These are phyloP conservation scores for Oryzias sinensis DNA, from an alignment of 2,797 vertebrate genomes.

Conservation along the genomic window DNA sequence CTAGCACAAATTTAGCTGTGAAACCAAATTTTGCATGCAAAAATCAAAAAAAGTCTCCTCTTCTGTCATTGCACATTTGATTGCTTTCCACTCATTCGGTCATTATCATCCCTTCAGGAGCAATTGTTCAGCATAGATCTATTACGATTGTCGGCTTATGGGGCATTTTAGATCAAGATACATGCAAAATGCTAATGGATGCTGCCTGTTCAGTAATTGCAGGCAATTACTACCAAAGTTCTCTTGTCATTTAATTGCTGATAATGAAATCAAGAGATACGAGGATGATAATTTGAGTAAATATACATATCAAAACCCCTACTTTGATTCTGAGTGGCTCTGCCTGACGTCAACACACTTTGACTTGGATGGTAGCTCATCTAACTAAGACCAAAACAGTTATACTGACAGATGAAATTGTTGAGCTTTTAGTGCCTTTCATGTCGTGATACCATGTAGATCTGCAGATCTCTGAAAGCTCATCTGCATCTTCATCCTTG, in stretches of 20 bases:
- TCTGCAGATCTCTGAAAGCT: slow-evolving; percentile 6
- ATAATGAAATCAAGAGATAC: slow-evolving; percentile 65
- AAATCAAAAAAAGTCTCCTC: slow-evolving; percentile 11
- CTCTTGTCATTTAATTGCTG: slow-evolving; percentile 72
- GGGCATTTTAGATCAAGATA: slow-evolving; percentile 58
- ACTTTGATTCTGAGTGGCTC: slow-evolving; percentile 42
- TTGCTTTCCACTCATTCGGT: slow-evolving; percentile 44
- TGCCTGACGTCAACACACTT: slow-evolving; percentile 51
- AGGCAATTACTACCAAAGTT: slow-evolving; percentile 75
- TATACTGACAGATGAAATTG: neutral
- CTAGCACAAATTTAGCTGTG: neutral
- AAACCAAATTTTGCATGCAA: neutral
- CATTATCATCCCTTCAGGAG: slow-evolving; percentile 54
- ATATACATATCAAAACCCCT: slow-evolving; percentile 73
- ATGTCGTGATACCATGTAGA: slow-evolving; percentile 1
- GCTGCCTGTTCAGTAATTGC: slow-evolving; percentile 67
- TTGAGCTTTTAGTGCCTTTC: neutral
- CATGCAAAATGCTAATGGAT: slow-evolving; percentile 75
- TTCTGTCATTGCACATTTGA: slow-evolving; percentile 26
- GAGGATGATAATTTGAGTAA: slow-evolving; percentile 60
- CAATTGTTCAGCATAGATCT: slow-evolving; percentile 50
- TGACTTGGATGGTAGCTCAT: slow-evolving; percentile 18
- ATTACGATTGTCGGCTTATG: slow-evolving; percentile 36
- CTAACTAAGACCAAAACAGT: slow-evolving; percentile 7
- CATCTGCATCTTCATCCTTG: slow-evolving; percentile 14